Evolutionary conservation across 2,113 vertebrate genomes (phyloP).

Genomic region (Romanogobio albipinnatus): DNA sequence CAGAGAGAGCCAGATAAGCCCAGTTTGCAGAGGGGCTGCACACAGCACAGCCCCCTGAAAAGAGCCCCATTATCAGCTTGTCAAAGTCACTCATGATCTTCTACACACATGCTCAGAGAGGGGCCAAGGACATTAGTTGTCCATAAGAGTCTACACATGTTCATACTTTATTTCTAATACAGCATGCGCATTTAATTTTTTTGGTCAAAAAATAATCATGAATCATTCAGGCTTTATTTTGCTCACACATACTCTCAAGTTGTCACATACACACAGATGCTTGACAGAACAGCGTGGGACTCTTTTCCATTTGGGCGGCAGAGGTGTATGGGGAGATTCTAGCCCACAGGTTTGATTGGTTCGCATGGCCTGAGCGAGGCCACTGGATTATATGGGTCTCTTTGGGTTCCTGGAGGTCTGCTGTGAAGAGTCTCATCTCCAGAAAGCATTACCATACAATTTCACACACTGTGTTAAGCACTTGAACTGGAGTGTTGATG

Average conservation of each 20-base stretch:
- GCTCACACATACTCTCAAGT: background rate
- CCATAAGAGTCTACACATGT: slow-evolving; percentile 30
- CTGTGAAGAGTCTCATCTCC: slow-evolving; percentile 68
- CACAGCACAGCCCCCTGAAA: slow-evolving; percentile 55
- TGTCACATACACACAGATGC: slow-evolving; percentile 3
- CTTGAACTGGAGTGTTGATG: slow-evolving; percentile 59
- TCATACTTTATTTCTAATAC: background rate
- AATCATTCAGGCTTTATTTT: background rate
- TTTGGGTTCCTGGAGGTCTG: slow-evolving; percentile 68
- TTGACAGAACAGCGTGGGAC: slow-evolving; percentile 15
- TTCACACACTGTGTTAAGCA: slow-evolving; percentile 48
- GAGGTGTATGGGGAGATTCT: slow-evolving; percentile 37
- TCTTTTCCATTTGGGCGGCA: slow-evolving; percentile 43
- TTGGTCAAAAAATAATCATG: background rate
- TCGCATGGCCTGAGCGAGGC: slow-evolving; percentile 57
- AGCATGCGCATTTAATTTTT: background rate
- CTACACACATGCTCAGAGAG: slow-evolving; percentile 16
- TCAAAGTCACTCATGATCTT: slow-evolving; percentile 68
- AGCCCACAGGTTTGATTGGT: slow-evolving; percentile 61
- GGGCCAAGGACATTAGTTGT: slow-evolving; percentile 41
- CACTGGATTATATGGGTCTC: slow-evolving; percentile 55
- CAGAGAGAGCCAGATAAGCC: slow-evolving; percentile 62
- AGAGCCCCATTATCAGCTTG: slow-evolving; percentile 75
- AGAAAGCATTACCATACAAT: slow-evolving; percentile 67
- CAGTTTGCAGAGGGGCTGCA: slow-evolving; percentile 59